Evolutionary conservation across 1,140 invertebrate genomes (phyloP), one percentile per base, ranked within the genome.

Genomic region (Uloborus diversus): DNA sequence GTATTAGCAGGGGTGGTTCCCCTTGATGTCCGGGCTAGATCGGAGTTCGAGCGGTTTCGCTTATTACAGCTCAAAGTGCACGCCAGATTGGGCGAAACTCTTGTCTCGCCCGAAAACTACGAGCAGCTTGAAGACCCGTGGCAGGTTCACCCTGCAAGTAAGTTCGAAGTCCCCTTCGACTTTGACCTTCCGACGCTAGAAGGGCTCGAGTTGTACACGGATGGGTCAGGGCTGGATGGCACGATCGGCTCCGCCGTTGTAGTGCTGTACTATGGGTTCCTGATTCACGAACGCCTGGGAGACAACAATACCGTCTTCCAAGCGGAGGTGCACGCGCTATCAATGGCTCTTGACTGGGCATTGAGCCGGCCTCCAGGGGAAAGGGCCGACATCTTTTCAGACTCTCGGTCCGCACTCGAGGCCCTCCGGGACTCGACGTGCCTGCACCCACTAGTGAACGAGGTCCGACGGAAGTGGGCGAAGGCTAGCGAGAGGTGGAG

Each of bases 51-150:
- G 17, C 17, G 17, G n/a, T n/a, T 53, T n/a, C 4, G 17, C 14
- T 4, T 53, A 5, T 9, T 5, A n/a, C 4, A 7, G 4, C 3
- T 4, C 17, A 53, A 53, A 4, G 17, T 5, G 49, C 4, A 14
- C 4, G 14, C 4, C 23, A 4, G 4, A 4, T 9, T 9, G 14
- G 4, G 23, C 0, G 7, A 0, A 1, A n/a, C 2, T 0, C 17
- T 0, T 1, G 20, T 1, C 3, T 2, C 11, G 0, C 13, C 14
- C 1, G n/a, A 20, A 2, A 5, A 9, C 0, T 0, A 1, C 3
- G n/a, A 33, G 3, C 2, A 1, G 13, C 27, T 7, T 0, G 2
- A 1, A 32, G 37, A 32, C 4, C 7, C 14, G 1, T 3, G 0
- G 1, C 5, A 11, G 13, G 0, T 3, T 17, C 28, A 27, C 17